These are phyloP conservation scores for Nematopogon swammerdamellus DNA, from an alignment of 2,888 invertebrate species.

Conservation along the genomic window DNA sequence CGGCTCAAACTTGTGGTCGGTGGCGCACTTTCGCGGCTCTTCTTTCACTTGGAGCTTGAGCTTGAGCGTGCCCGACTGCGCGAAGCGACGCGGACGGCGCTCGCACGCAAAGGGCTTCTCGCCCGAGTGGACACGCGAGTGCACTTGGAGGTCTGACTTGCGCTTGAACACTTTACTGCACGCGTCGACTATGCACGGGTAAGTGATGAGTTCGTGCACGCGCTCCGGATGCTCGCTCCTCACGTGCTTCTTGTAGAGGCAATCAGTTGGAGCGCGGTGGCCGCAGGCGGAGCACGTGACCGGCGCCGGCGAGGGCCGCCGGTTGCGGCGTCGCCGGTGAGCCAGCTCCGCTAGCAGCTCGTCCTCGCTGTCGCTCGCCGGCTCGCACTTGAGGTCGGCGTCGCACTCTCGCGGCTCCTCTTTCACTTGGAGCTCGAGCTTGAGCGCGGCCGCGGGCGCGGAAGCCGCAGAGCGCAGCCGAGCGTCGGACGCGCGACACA, in stretches of 20 bases:
- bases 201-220: neutral
- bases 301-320: neutral
- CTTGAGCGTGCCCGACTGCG: conserved; percentile 10
- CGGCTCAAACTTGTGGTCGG: neutral
- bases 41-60: neutral
- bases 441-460: neutral
- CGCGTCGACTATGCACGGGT: too few species aligned
- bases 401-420: neutral
- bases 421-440: neutral
- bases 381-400: neutral
- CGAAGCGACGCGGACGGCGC: conserved; percentile 9
- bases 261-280: neutral
- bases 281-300: neutral
- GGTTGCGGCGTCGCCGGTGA: too few species aligned
- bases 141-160: conserved; percentile 10
- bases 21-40: too few species aligned
- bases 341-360: neutral
- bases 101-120: conserved; percentile 11
- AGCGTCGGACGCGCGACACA: neutral
- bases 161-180: conserved; percentile 9
- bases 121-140: conserved; percentile 10
- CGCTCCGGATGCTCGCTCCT: neutral
- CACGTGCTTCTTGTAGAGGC: conserved; percentile 1
- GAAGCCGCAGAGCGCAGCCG: neutral
- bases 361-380: neutral